These are phyloP conservation scores for Scaptodrosophila latifasciaeformis DNA, from an alignment of 2,888 invertebrate genomes.

Conservation along the genomic window DNA sequence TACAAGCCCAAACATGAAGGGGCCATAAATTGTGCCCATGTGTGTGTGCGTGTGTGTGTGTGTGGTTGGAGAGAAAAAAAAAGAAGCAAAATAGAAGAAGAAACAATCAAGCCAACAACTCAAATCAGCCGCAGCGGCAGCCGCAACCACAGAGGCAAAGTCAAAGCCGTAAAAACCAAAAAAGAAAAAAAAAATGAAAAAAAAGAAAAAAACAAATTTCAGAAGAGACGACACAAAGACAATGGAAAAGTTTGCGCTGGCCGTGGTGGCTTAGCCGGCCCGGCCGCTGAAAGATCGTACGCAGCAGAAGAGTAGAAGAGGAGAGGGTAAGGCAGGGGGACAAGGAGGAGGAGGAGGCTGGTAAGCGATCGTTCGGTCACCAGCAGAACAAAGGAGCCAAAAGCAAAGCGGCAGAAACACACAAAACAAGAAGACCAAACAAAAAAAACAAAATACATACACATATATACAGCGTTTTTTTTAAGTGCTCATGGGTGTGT, in stretches of 20 bases:
- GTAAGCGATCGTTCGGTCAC: conserved; percentile 24
- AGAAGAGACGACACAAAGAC: neutral
- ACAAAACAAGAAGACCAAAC: neutral
- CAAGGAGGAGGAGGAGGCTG: conserved; percentile 8
- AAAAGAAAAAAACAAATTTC: too few species aligned
- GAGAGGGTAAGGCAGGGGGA: too few species aligned
- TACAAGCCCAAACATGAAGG: neutral
- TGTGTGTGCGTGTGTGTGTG: conserved; percentile 34
- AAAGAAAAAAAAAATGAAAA: too few species aligned
- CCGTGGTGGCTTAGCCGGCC: too few species aligned
- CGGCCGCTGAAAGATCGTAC: too few species aligned
- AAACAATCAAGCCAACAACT: conserved; percentile 11
- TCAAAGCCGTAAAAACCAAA: too few species aligned
- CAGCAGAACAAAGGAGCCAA: conserved; percentile 40
- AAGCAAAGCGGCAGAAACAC: neutral
- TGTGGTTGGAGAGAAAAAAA: conserved; percentile 33
- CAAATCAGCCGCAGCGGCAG: neutral
- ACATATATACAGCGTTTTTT: too few species aligned
- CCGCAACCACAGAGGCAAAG: neutral
- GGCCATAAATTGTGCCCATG: conserved; percentile 10
- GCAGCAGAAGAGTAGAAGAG: too few species aligned
- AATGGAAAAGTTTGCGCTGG: conserved; percentile 1
- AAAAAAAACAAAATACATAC: neutral
- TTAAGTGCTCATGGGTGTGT: too few species aligned
- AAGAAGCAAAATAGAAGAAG: conserved; percentile 22